These are phyloP conservation scores for Chionodraco myersi DNA, from an alignment of 2,113 vertebrate genomes.

Conservation along the genomic window DNA sequence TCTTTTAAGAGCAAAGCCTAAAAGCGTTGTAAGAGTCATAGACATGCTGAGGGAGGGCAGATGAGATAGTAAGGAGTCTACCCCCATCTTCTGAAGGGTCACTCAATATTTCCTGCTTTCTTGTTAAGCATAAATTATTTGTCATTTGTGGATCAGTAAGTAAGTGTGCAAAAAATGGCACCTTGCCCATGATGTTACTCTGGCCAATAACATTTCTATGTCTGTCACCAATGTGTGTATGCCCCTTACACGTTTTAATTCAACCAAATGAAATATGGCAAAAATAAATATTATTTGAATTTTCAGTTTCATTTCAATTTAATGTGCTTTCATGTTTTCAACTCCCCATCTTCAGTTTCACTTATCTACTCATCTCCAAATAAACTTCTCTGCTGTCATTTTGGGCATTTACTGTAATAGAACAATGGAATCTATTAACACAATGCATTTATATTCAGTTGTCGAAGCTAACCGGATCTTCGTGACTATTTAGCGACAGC, in stretches of 20 bases:
- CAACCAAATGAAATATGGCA: background rate
- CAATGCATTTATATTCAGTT: background rate
- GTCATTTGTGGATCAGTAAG: conserved; percentile 1
- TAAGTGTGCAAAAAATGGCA: background rate
- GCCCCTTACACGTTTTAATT: background rate
- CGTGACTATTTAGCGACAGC: background rate
- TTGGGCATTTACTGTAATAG: background rate
- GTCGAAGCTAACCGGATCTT: background rate
- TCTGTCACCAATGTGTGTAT: background rate
- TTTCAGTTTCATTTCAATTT: background rate
- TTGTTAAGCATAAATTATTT: conserved; percentile 9
- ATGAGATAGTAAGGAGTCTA: conserved; percentile 49
- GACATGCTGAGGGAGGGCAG: conserved; percentile 50
- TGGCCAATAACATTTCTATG: background rate
- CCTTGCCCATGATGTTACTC: background rate
- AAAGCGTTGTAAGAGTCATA: conserved; percentile 58
- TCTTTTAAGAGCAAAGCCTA: conserved; percentile 68
- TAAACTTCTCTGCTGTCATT: conserved; percentile 1
- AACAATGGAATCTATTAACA: background rate
- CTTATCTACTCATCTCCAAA: background rate
- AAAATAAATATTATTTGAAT: background rate
- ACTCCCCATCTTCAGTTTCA: background rate
- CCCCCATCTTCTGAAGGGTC: conserved; percentile 42
- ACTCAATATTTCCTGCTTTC: conserved; percentile 30
- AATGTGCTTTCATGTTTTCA: background rate